phyloP scores from a whole-genome alignment of 2,113 vertebrate genomes.

The Aix galericulata region DNA sequence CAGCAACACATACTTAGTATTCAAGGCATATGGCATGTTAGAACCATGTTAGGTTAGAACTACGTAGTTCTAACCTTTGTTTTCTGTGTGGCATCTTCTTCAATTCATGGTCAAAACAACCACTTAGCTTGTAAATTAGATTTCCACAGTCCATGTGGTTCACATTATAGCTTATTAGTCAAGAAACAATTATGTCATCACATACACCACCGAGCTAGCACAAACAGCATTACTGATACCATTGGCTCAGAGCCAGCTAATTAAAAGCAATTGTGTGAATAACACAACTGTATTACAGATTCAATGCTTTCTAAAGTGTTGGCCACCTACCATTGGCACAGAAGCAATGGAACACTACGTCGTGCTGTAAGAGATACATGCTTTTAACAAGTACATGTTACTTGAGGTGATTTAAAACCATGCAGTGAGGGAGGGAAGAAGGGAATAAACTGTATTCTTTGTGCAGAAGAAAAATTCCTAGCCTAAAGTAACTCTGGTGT shows the following conservation, averaged over 20 bases:
- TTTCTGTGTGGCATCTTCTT: accelerated
- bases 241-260: background rate
- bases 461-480: background rate
- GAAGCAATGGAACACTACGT: accelerated
- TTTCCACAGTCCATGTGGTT: background rate
- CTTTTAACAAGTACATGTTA: background rate
- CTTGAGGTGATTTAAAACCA: background rate
- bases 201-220: background rate
- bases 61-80: accelerated
- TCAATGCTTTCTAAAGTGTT: background rate
- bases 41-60: accelerated
- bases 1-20: background rate
- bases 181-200: background rate
- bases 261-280: background rate
- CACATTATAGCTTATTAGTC: background rate
- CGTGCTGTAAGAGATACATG: background rate
- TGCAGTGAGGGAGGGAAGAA: background rate
- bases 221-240: background rate
- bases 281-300: background rate
- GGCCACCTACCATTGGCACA: background rate
- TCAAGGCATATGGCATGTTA: background rate
- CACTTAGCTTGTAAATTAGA: constrained; percentile 20
- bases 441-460: background rate
- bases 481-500: background rate
- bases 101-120: background rate